A percentile compares a stretch with the other conserved stretches of the same genome.
These are phyloP conservation scores for Illadopsis cleaveri DNA, from an alignment of 2,113 vertebrate genomes.

Conservation along the genomic window DNA sequence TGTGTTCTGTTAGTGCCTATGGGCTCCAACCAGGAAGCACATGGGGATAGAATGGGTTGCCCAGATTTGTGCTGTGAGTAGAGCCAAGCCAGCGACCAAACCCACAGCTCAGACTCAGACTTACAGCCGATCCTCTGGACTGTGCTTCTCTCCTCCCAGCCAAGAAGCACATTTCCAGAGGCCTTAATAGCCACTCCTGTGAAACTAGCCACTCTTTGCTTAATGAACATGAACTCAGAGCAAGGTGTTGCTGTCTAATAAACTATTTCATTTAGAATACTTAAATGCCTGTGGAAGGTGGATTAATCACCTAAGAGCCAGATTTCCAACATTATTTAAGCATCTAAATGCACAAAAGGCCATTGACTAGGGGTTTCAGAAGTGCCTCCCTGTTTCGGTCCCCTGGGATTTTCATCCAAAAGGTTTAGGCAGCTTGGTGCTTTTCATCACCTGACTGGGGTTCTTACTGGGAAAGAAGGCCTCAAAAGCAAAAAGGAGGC, in stretches of 20 bases:
- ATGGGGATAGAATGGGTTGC: slow-evolving; percentile 1
- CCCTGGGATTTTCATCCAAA: background rate
- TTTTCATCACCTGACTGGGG: background rate
- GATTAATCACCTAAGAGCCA: slow-evolving; percentile 14
- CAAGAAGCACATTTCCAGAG: slow-evolving; percentile 19
- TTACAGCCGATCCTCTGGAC: background rate
- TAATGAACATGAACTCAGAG: background rate
- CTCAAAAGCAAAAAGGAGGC: background rate
- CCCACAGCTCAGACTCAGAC: background rate
- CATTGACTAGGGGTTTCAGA: background rate
- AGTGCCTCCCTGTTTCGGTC: background rate
- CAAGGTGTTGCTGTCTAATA: slow-evolving; percentile 13
- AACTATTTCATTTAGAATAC: slow-evolving; percentile 34
- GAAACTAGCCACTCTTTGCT: background rate
- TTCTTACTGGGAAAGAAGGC: background rate
- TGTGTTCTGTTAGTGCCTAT: background rate
- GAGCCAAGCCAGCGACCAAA: background rate
- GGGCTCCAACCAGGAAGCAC: background rate
- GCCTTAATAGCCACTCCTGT: background rate
- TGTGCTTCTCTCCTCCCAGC: background rate
- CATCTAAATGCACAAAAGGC: slow-evolving; percentile 31
- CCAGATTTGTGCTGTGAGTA: background rate
- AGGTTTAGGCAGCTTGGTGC: background rate
- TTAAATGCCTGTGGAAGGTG: slow-evolving; percentile 7
- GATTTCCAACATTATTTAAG: slow-evolving; percentile 9